Base-by-base conservation (phyloP, 2,113 vertebrate genomes). In the Bagarius yarrelli region DNA sequence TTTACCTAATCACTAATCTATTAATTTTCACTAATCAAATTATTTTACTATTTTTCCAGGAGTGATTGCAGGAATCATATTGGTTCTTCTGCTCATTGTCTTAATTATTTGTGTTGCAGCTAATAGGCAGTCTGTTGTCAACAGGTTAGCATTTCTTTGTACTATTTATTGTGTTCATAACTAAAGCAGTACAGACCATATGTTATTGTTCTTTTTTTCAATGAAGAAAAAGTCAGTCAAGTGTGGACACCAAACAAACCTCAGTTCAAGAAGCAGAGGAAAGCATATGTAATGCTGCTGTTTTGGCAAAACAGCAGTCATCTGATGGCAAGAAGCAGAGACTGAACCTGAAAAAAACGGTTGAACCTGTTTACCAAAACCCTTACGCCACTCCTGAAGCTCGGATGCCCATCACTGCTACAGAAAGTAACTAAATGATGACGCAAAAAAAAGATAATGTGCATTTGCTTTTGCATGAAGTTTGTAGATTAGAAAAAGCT, bases 71-170 rank as follows among this genome's bases (percentile, higher is more conserved):
- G 44, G 44, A 53, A 47, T 32, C 5, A 21, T 78, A 11, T 53
- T 78, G 61, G 61, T 32, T 67, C 47, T 66, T 40, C 27, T 78
- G 3, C 67, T 78, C 18, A 15, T 67, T 0, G 0, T 78, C 8
- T 66, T 78, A 25, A 5, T 55, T n/a, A 3, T 78, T 53, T 78
- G 61, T 67, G 40, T 78, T 52, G 76, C 47, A 27, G 2, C 55
- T 30, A 50, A 16, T 1, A 67, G n/a, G 36, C 34, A 21, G 63
- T 34, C 11, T 55, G 47, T 34, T 18, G 47, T 53, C 30, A 36
- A 55, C 13, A 25, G 76, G 76, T 78, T 53, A 16, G 44, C 19
- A 9, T n/a, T 34, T 60, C 50, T 6, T 44, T 27, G 25, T 66
- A 12, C 23, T 66, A 40, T 52, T 44, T 15, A 25, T 52, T 27